Evolutionary conservation across 2,113 vertebrate genomes (phyloP), one percentile per base, ranked within the genome.

Genomic region (Cheirogaleus medius): DNA sequence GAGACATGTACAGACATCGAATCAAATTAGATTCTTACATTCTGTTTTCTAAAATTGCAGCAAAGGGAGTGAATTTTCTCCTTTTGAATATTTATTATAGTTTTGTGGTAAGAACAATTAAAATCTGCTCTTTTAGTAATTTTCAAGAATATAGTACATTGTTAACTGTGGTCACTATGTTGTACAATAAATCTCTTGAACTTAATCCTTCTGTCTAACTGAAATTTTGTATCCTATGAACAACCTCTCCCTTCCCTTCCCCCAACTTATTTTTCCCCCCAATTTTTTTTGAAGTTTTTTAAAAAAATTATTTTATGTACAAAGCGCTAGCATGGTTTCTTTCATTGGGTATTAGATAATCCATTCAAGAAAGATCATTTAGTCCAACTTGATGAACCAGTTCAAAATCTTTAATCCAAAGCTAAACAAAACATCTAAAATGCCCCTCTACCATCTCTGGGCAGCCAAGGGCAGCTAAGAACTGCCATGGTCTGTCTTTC

Each of bases 41-140:
- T n/a, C 87, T 80, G 96, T 96, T 98, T 97, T 97, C 95, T 92
- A 92, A 98, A 97, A 98, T 95, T 96, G 81, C 74, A 86, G 81
- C 23, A 58, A 68, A 95, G 69, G 88, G 69, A 91, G 54, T 44
- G 44, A 71, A 56, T 32, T 89, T 82, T 89, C 54, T 88, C 54
- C 54, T 29, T 82, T 66, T 14, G 5, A 37, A 56, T 87, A 18
- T 6, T 87, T n/a, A 56, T 86, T 17, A 27, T 49, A 34, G 49
- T 21, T 49, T 11, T 71, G 3, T 42, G 47, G 15, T 2, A 13
- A 56, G 9, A 87, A 56, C 49, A 56, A 71, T 66, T 39, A 29
- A 66, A 68, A 68, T 66, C 25, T 27, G n/a, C 32, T 42, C 60
- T 73, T 18, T 6, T 1, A 54, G 49, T 0, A 56, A 21, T 71